Conservation (phyloP, 2,113 vertebrate species). For the Macquaria australasica region DNA sequence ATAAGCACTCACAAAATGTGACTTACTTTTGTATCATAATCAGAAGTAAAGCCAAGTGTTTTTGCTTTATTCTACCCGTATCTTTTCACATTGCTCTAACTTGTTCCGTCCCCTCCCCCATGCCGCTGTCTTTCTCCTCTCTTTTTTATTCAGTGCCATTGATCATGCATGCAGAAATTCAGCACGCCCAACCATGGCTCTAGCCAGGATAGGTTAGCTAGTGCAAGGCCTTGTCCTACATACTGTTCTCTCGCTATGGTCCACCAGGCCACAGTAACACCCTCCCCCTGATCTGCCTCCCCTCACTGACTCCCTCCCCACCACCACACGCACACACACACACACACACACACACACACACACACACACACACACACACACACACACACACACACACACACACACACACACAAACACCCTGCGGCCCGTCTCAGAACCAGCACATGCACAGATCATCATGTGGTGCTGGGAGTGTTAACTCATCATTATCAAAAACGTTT, state of each 20-base stretch:
- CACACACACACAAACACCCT: constrained; percentile 48
- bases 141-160: constrained; percentile 83
- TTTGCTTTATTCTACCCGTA: constrained; percentile 27
- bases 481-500: constrained; percentile 47
- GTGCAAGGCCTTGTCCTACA: constrained; percentile 84
- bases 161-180: constrained; percentile 89
- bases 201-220: constrained; percentile 79
- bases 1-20: neutral
- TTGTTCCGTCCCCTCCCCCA: constrained; percentile 67
- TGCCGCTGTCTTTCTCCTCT: constrained; percentile 62
- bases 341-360: constrained; percentile 39
- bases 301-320: constrained; percentile 36
- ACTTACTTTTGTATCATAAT: neutral
- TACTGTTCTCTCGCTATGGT: constrained; percentile 81
- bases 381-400: constrained; percentile 4
- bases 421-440: constrained; percentile 62
- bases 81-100: constrained; percentile 54
- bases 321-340: neutral
- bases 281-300: constrained; percentile 71
- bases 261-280: constrained; percentile 73
- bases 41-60: constrained; percentile 9
- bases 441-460: constrained; percentile 65
- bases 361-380: constrained; percentile 19
- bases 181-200: constrained; percentile 80
- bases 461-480: constrained; percentile 61